Conservation (phyloP, 2,113 vertebrate genomes). For the Clarias batrachus region DNA sequence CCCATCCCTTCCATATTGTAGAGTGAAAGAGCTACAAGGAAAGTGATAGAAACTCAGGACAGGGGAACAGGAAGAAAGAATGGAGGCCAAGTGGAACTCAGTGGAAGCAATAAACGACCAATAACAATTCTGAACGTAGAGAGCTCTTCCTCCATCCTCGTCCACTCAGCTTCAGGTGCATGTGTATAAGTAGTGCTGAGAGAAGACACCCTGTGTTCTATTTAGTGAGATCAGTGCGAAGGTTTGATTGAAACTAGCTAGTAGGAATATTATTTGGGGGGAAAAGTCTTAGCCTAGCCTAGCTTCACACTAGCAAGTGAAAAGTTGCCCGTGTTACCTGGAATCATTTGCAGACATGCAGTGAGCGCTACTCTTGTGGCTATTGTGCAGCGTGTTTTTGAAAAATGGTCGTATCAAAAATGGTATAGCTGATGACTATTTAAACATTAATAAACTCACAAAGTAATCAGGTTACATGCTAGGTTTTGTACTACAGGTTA, state of each 20-base stretch:
- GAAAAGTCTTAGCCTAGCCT: not conserved
- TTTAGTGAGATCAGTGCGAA: not conserved
- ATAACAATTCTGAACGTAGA: conserved; percentile 59
- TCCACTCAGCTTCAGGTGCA: conserved; percentile 31
- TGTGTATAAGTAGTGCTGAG: not conserved
- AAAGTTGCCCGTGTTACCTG: not conserved
- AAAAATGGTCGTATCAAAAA: not conserved
- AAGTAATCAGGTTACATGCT: not conserved
- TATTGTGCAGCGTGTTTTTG: not conserved
- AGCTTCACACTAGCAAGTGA: conserved; percentile 10
- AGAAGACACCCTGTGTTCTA: conserved; percentile 8
- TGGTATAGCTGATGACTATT: not conserved
- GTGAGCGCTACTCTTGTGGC: not conserved
- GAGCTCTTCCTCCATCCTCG: conserved; percentile 4
- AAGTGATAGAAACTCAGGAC: conserved; percentile 42
- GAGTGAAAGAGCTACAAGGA: conserved; percentile 40
- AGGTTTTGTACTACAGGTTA: not conserved
- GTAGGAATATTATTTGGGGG: not conserved
- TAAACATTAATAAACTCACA: not conserved
- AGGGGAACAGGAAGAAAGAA: conserved; percentile 28
- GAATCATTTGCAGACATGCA: not conserved
- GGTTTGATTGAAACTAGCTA: not conserved
- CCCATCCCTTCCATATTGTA: conserved; percentile 91
- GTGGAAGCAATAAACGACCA: conserved; percentile 67
- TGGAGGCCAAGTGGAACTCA: conserved; percentile 32